Conservation (phyloP, 2,888 invertebrate genomes). For the Terebella lapidaria region DNA sequence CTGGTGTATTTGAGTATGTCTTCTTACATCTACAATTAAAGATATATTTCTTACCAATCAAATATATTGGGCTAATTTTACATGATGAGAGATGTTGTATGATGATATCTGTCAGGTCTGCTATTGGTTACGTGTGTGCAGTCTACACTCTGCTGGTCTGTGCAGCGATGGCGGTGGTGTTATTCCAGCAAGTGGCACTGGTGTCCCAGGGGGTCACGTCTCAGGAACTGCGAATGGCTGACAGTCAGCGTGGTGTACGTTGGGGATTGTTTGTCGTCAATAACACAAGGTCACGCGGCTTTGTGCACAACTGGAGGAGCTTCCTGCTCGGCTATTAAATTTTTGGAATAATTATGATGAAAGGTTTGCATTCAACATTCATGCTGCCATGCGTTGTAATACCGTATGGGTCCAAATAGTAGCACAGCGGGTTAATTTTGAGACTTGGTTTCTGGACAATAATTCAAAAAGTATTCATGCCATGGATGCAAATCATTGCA, state of each 20-base stretch:
- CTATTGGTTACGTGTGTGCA: slow-evolving; percentile 39
- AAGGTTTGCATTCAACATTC: no score
- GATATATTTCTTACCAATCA: background rate
- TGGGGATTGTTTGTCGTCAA: slow-evolving; percentile 27
- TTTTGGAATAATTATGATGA: no score
- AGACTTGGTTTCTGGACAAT: no score
- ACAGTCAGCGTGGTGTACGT: slow-evolving; percentile 23
- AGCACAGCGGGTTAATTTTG: no score
- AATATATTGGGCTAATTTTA: background rate
- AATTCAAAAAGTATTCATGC: no score
- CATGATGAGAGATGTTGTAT: background rate
- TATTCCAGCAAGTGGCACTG: slow-evolving; percentile 41
- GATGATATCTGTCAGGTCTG: slow-evolving; percentile 29
- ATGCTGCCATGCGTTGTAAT: no score
- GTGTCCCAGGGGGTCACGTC: slow-evolving; percentile 48
- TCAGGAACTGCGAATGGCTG: slow-evolving; percentile 42
- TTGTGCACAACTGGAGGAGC: slow-evolving; percentile 39
- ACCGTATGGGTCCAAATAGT: no score
- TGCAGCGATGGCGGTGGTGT: slow-evolving; percentile 31
- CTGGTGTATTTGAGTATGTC: no score
- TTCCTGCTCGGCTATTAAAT: slow-evolving; percentile 28
- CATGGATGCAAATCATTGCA: no score
- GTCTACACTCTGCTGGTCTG: slow-evolving; percentile 34
- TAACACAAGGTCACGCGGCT: slow-evolving; percentile 40
- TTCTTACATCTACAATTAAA: no score